These are phyloP conservation scores for Barbus barbus DNA, from an alignment of 2,113 vertebrate genomes.

Conservation along the genomic window DNA sequence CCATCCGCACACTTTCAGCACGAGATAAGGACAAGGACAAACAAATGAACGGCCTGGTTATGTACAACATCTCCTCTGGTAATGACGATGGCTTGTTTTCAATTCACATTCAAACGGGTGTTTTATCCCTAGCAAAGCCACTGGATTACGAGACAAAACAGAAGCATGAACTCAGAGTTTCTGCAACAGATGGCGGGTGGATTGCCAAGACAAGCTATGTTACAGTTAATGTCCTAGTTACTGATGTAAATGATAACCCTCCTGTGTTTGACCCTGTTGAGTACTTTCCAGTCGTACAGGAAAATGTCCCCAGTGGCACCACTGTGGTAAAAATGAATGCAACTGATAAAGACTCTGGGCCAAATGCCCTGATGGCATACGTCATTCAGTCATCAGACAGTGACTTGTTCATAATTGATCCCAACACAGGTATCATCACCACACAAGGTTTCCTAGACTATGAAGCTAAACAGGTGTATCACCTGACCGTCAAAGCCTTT, in stretches of 20 bases:
- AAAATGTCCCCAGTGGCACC: slow-evolving; percentile 96
- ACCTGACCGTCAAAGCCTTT: slow-evolving; percentile 92
- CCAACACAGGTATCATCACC: slow-evolving; percentile 91
- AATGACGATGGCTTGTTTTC: slow-evolving; percentile 85
- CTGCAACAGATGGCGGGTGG: slow-evolving; percentile 92
- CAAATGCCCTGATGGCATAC: slow-evolving; percentile 89
- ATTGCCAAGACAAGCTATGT: slow-evolving; percentile 88
- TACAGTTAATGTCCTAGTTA: slow-evolving; percentile 81
- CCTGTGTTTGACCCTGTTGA: slow-evolving; percentile 85
- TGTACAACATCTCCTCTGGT: slow-evolving; percentile 87
- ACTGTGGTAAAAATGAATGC: slow-evolving; percentile 89
- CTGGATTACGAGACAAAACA: slow-evolving; percentile 89
- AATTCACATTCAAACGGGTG: slow-evolving; percentile 86
- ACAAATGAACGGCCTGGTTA: slow-evolving; percentile 86
- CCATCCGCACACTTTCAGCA: slow-evolving; percentile 86
- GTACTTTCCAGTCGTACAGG: slow-evolving; percentile 87
- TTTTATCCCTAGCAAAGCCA: slow-evolving; percentile 78
- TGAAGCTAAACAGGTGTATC: slow-evolving; percentile 94
- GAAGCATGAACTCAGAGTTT: slow-evolving; percentile 85
- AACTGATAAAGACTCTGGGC: slow-evolving; percentile 85
- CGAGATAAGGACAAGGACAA: slow-evolving; percentile 87
- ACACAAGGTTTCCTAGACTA: slow-evolving; percentile 99
- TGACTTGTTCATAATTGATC: slow-evolving; percentile 95
- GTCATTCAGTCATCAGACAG: slow-evolving; percentile 93
- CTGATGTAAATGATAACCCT: slow-evolving; percentile 94